A percentile compares a stretch with the other conserved stretches of the same genome.
These are phyloP conservation scores for Garrulus glandarius DNA, from an alignment of 2,797 vertebrate genomes.

Conservation along the genomic window DNA sequence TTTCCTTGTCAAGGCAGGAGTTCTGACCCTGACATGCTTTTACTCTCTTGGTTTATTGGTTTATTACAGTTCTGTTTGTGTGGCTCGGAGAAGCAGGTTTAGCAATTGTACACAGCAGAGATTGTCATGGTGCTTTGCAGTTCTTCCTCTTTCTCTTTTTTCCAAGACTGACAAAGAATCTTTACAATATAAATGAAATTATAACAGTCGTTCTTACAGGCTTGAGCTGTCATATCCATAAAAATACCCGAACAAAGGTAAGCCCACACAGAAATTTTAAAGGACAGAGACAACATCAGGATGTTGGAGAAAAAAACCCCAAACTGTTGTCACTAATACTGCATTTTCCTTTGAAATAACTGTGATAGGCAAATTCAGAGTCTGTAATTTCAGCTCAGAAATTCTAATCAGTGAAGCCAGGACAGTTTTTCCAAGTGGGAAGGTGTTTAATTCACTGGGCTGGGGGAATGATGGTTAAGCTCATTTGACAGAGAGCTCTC, in stretches of 20 bases:
- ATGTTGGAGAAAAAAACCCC: rapidly evolving
- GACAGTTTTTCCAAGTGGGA: background rate
- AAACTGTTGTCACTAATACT: background rate
- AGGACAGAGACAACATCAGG: background rate
- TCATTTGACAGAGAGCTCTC: background rate
- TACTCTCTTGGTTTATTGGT: background rate
- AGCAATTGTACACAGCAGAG: background rate
- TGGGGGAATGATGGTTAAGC: background rate
- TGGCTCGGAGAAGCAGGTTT: background rate
- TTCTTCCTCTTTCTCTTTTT: background rate
- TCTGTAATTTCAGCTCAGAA: background rate
- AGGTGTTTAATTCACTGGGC: background rate
- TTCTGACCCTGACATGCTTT: background rate
- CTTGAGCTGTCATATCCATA: background rate
- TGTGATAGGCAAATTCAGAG: background rate
- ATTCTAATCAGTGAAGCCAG: background rate
- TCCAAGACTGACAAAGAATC: background rate
- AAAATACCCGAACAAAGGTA: background rate
- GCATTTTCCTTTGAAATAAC: background rate
- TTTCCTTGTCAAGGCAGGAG: background rate
- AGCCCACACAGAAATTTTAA: background rate
- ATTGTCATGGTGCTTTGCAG: background rate
- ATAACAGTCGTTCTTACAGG: background rate
- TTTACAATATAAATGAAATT: background rate
- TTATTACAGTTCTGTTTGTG: background rate